Evolutionary conservation across 2,113 vertebrate genomes (phyloP), one percentile per base, ranked within the genome.

Genomic region (Lichenostomus cassidix): DNA sequence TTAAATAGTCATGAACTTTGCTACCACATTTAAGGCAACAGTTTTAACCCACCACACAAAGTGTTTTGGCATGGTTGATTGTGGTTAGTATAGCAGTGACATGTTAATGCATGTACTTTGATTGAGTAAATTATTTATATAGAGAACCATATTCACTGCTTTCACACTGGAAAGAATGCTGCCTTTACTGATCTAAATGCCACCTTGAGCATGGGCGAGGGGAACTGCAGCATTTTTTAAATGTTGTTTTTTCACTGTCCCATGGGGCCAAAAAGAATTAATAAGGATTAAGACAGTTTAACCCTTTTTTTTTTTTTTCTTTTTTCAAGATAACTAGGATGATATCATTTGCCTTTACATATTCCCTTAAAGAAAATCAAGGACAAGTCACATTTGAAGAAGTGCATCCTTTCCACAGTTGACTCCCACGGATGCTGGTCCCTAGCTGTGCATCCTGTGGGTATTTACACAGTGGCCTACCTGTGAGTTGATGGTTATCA

Each of bases 81-180:
- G 41, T 75, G 90, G 65, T 92, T 92, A 94, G 77, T 60, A 63
- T 42, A 97, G 81, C 42, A 63, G 5, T 64, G 83, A 95, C 91
- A 84, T 35, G 33, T 75, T 94, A 97, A 95, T 83, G 65, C 46
- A 78, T 25, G 59, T 50, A 67, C 47, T 92, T 94, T 92, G n/a
- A 81, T 8, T 82, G 63, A 95, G 49, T 58, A 92, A 94, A 95
- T 92, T 96, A 94, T 95, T 97, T 94, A 96, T 88, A 77, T 23
- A 87, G 50, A 47, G 18, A 89, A 56, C 63, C 91, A 89, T 73
- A 35, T 87, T 95, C 79, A 31, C 50, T 69, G 83, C 58, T 95
- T 96, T 97, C 52, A 70, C 46, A 44, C 37, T 65, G 52, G 79
- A 89, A 96, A 93, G 83, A 96, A 96, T 79, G 70, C 12, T 49